These are phyloP conservation scores for Leptinotarsa haldemani DNA, from an alignment of 2,888 invertebrate species.

Conservation along the genomic window DNA sequence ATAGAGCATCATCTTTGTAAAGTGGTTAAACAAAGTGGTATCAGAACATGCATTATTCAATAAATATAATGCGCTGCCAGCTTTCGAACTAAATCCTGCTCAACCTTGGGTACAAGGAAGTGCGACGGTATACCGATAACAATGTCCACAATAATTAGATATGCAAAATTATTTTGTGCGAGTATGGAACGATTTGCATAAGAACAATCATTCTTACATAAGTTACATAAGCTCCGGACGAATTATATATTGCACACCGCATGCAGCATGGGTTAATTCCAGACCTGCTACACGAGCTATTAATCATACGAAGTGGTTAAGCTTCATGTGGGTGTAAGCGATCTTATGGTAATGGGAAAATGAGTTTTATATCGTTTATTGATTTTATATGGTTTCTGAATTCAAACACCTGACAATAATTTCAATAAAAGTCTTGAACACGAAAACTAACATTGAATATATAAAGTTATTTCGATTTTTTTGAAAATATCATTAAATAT, in stretches of 20 bases:
- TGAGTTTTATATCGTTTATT: too few relatives aligned
- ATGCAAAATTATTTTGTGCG: constrained; percentile 39
- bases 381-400: background rate
- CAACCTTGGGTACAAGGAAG: constrained; percentile 40
- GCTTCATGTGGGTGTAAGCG: constrained; percentile 29
- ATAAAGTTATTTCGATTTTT: too few relatives aligned
- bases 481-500: too few relatives aligned
- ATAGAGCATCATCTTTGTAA: too few relatives aligned
- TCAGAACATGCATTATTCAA: background rate
- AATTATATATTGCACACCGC: constrained; percentile 20
- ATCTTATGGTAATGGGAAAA: constrained; percentile 17
- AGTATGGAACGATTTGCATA: constrained; percentile 35
- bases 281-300: constrained; percentile 23
- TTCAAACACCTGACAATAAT: background rate
- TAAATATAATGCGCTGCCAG: background rate
- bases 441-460: too few relatives aligned
- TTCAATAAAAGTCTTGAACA: too few relatives aligned
- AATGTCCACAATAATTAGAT: constrained; percentile 38
- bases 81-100: constrained; percentile 2
- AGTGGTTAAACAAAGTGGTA: too few relatives aligned
- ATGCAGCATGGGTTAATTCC: constrained; percentile 21
- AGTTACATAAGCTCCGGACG: constrained; percentile 35
- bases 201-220: constrained; percentile 34
- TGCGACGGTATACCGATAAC: constrained; percentile 24
- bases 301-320: constrained; percentile 33